Evolutionary conservation across 1,140 invertebrate species (phyloP), one percentile per base, ranked within the genome.

Genomic region (Atopsyche davidsoni): DNA sequence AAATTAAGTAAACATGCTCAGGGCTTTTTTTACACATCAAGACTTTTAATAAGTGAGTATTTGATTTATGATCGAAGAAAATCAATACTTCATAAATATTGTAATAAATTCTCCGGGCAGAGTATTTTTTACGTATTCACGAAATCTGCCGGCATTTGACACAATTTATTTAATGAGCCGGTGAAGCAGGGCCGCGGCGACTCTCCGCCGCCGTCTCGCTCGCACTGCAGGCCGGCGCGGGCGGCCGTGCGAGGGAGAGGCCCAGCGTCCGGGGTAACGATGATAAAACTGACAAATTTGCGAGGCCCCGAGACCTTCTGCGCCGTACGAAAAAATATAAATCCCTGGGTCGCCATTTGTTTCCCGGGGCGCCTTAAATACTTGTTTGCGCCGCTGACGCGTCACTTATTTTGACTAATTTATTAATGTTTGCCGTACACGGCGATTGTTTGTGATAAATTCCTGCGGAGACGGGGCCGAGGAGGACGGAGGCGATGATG

Each of bases 221-320:
- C 47, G 22, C 9, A 19, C 38, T 10, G 4, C n/a, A 4, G n/a
- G 28, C 11, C 3, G 19, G 9, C 31, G 7, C 18, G 25, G 13
- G 10, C 11, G 11, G 10, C 9, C 10, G 25, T 16, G 47, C 14
- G 47, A 50, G 23, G 35, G 47, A 50, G 47, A 50, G 2, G 38
- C 28, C 6, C 28, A 40, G 36, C 47, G 28, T 36, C 34, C 24
- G 32, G 13, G 47, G 22, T 57, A 57, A 57, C 46, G 50, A 57
- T 52, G 55, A 57, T 57, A 57, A 57, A 57, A 51, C 55, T 57
- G 55, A 57, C 55, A 57, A 57, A 57, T 57, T 57, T 57, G 55
- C 35, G 46, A 48, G 40, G 22, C 39, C 17, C 46, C 14, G 32
- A 43, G 47, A 50, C 47, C 53, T 50, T 43, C 47, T 17, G 25